Evolutionary conservation across 2,113 vertebrate genomes (phyloP).

Genomic region (Lasiurus borealis): DNA sequence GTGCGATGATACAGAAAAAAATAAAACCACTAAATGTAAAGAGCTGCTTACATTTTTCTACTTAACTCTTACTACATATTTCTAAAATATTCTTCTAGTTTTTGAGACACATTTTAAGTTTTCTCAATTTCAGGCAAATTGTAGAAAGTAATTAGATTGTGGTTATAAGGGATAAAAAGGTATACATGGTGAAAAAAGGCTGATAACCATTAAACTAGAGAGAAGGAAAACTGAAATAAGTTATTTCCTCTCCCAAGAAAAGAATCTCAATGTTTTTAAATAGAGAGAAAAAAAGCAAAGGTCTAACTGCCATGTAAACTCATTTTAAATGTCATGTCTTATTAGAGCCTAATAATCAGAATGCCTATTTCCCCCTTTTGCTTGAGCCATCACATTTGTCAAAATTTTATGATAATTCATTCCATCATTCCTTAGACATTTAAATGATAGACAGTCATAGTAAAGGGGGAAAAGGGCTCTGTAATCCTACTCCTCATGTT

Average conservation of each 20-base stretch:
- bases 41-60: neutral
- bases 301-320: slow-evolving; percentile 93
- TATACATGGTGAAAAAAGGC: neutral
- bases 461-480: slow-evolving; percentile 80
- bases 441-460: slow-evolving; percentile 91
- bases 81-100: neutral
- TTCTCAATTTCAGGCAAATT: neutral
- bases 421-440: slow-evolving; percentile 95
- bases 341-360: slow-evolving; percentile 91
- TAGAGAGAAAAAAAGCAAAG: slow-evolving; percentile 84
- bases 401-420: slow-evolving; percentile 98
- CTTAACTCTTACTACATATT: slow-evolving; percentile 37
- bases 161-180: slow-evolving; percentile 15
- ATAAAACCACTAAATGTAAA: neutral
- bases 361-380: slow-evolving; percentile 86
- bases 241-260: slow-evolving; percentile 67
- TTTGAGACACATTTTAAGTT: slow-evolving; percentile 12
- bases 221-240: slow-evolving; percentile 68
- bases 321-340: slow-evolving; percentile 95
- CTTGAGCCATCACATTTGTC: slow-evolving; percentile 94
- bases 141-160: slow-evolving; percentile 18
- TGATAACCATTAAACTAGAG: slow-evolving; percentile 64
- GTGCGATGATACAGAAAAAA: neutral
- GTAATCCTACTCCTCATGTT: slow-evolving; percentile 94
- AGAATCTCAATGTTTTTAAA: slow-evolving; percentile 86